phyloP scores from a whole-genome alignment of 2,888 invertebrate species.

The Drosophila prolongata region DNA sequence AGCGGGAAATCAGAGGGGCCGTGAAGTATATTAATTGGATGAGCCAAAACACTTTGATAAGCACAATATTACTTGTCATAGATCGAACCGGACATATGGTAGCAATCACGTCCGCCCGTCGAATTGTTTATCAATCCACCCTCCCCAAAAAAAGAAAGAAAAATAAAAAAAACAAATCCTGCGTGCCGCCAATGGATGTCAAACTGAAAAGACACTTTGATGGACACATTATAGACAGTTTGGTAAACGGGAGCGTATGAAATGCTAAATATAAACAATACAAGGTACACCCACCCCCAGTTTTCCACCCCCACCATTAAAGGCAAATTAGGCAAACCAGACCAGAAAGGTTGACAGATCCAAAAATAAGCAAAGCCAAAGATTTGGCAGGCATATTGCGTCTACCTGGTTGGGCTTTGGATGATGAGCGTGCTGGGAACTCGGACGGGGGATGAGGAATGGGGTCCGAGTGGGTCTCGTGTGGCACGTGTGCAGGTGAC shows the following conservation, averaged over 20 bases:
- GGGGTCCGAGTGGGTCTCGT: conserved; percentile 15
- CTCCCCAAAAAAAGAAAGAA: neutral
- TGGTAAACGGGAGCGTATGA: conserved; percentile 31
- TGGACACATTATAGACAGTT: conserved; percentile 52
- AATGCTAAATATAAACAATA: conserved; percentile 43
- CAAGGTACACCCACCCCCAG: conserved; percentile 5
- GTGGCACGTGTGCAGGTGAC: conserved; percentile 31
- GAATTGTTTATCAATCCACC: conserved; percentile 26
- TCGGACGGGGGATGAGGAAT: neutral
- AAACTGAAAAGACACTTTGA: conserved; percentile 43
- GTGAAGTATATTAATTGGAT: conserved; percentile 58
- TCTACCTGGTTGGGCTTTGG: conserved; percentile 30
- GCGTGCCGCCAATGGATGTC: conserved; percentile 38
- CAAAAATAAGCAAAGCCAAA: conserved; percentile 44
- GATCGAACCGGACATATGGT: conserved; percentile 43
- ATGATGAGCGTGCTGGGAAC: conserved; percentile 5
- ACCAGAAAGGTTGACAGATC: conserved; percentile 38
- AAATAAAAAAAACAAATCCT: conserved; percentile 15
- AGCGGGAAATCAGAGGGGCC: conserved; percentile 12
- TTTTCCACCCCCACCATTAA: conserved; percentile 17
- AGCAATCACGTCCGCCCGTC: conserved; percentile 37
- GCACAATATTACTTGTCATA: conserved; percentile 47
- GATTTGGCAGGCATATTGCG: conserved; percentile 16
- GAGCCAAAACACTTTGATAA: conserved; percentile 48
- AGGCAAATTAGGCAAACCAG: conserved; percentile 38